Conservation (phyloP, 2,888 invertebrate species). For the Stramonita haemastoma region DNA sequence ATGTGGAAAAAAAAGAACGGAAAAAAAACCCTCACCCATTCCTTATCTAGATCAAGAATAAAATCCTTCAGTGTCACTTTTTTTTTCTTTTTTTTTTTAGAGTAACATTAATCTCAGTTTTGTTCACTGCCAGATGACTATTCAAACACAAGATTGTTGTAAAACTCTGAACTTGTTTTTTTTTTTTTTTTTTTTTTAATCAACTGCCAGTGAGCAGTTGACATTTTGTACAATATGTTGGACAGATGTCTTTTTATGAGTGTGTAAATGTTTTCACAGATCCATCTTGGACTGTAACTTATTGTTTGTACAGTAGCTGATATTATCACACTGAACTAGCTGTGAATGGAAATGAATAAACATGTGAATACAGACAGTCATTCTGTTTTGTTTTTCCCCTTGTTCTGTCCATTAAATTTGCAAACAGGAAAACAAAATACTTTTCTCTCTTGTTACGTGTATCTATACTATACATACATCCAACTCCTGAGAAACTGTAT, state of each 20-base stretch:
- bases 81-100: too few species aligned
- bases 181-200: too few species aligned
- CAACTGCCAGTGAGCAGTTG: slow-evolving; percentile 2
- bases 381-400: too few species aligned
- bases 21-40: too few species aligned
- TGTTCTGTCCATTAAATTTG: too few species aligned
- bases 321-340: slow-evolving; percentile 31
- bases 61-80: not conserved
- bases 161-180: not conserved
- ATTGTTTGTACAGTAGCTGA: slow-evolving; percentile 34
- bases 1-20: too few species aligned
- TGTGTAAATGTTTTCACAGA: slow-evolving; percentile 22
- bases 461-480: too few species aligned
- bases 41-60: too few species aligned
- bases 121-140: slow-evolving; percentile 1
- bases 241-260: slow-evolving; percentile 21
- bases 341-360: slow-evolving; percentile 29
- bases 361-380: not conserved
- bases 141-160: not conserved
- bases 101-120: not conserved
- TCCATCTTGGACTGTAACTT: slow-evolving; percentile 31
- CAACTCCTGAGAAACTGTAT: too few species aligned
- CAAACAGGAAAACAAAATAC: too few species aligned
- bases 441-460: too few species aligned
- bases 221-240: not conserved